Percentiles rank a stretch among this genome's conserved stretches.
phyloP scores from a whole-genome alignment of 2,113 vertebrate genomes.

The Bos taurus region ARS-UCD2.0 NC_037335.1:81019501-81020000 shows the following conservation, averaged over 20 bases:
- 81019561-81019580: accelerated
- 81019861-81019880: not conserved
- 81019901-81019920: accelerated
- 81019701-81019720: not conserved
- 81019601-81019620: not conserved
- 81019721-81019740: not conserved
- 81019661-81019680: not conserved
- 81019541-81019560: not conserved
- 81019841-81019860: not conserved
- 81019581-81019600: not conserved
- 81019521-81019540: not conserved
- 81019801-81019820: not conserved
- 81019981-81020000: not conserved
- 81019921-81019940: not conserved
- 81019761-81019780: not conserved
- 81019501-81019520: not conserved
- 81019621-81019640: not conserved
- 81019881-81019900: not conserved
- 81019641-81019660: not conserved
- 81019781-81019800: not conserved
- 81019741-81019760: not conserved
- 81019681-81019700: not conserved
- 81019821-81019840: not conserved
- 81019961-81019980: not conserved
- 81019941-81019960: not conserved